Evolutionary conservation across 2,797 vertebrate species (phyloP).

Genomic region (Siniperca undulata): DNA sequence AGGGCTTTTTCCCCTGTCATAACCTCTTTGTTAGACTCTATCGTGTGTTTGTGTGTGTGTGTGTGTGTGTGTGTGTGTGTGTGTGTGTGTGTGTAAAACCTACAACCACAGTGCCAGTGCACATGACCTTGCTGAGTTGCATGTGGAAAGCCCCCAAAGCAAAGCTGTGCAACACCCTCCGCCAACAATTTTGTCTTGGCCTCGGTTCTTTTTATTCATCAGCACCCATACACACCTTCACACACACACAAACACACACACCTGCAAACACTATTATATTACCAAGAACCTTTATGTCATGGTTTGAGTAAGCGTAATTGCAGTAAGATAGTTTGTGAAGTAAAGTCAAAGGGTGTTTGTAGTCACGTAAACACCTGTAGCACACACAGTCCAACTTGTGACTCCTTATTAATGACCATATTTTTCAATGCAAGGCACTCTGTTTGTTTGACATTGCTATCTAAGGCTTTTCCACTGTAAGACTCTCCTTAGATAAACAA

Average conservation of each 20-base stretch:
- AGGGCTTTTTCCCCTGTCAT: neutral
- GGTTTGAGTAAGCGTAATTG: constrained; percentile 16
- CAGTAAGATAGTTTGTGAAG: neutral
- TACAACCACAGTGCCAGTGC: constrained; percentile 77
- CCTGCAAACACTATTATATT: constrained; percentile 37
- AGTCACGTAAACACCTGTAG: neutral
- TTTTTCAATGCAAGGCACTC: neutral
- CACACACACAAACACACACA: constrained; percentile 14
- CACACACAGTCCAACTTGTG: neutral
- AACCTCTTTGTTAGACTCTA: constrained; percentile 36
- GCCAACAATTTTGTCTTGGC: constrained; percentile 53
- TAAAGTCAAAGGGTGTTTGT: neutral
- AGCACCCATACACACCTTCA: constrained; percentile 5
- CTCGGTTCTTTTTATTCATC: constrained; percentile 49
- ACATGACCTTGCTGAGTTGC: constrained; percentile 82
- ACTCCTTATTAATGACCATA: neutral
- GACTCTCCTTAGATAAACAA: neutral
- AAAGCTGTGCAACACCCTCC: constrained; percentile 59
- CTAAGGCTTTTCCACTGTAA: neutral
- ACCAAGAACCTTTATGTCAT: constrained; percentile 37
- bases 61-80: constrained; percentile 23
- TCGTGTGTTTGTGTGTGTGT: constrained; percentile 19
- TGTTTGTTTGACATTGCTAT: neutral
- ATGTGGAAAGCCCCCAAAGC: constrained; percentile 84
- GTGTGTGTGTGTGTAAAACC: constrained; percentile 35